phyloP scores from a whole-genome alignment of 2,113 vertebrate species.

The Phoxinus phoxinus region DNA sequence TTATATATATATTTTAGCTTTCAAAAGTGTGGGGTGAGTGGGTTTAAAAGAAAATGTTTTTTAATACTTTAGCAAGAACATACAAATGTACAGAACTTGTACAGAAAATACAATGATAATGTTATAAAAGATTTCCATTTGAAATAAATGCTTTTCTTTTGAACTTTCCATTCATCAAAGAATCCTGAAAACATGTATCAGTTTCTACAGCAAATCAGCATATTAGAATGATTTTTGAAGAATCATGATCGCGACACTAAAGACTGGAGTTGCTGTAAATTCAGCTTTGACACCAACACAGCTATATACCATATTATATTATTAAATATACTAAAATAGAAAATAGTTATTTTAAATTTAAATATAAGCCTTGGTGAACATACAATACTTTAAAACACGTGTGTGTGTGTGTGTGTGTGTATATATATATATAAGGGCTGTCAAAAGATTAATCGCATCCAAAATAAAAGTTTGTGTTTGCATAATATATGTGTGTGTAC shows the following conservation, averaged over 20 bases:
- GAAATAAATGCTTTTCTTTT: background rate
- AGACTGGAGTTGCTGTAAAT: background rate
- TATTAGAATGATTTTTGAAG: background rate
- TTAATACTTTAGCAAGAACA: too few relatives aligned
- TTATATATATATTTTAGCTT: background rate
- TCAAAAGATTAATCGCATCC: too few relatives aligned
- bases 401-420: too few relatives aligned
- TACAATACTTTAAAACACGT: background rate
- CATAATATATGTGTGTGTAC: too few relatives aligned
- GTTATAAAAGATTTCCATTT: background rate
- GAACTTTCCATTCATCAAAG: background rate
- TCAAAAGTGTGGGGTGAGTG: background rate
- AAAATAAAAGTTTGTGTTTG: too few relatives aligned
- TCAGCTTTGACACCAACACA: background rate
- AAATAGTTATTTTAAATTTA: background rate
- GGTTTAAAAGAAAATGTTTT: too few relatives aligned
- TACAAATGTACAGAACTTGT: too few relatives aligned
- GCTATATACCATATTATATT: background rate
- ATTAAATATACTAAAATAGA: background rate
- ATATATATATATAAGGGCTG: accelerated
- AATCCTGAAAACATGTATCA: background rate
- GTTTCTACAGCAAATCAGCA: background rate
- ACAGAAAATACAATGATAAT: too few relatives aligned
- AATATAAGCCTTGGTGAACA: background rate
- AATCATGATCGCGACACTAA: background rate